Conservation (phyloP, 1,140 invertebrate genomes). For the Frieseomelitta varia region DNA sequence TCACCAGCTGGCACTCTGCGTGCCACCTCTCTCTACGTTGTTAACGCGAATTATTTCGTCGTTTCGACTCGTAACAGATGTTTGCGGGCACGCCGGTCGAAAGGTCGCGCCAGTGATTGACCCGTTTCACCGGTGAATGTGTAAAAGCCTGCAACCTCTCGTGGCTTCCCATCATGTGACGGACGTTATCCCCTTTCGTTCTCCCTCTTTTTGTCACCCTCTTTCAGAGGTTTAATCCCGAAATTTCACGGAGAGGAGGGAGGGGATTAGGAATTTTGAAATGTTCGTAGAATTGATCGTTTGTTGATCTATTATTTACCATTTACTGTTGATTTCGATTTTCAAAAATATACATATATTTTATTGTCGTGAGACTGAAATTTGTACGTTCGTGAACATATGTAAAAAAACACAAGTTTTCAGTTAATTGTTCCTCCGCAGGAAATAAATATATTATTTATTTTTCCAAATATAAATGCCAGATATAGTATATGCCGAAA, state of each 20-base stretch:
- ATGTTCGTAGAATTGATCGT: not conserved
- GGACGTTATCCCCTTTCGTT: not conserved
- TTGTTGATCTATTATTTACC: too few species aligned
- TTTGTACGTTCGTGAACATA: too few species aligned
- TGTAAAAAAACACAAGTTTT: too few species aligned
- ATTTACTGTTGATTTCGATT: too few species aligned
- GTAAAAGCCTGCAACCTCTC: not conserved
- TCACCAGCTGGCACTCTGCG: too few species aligned
- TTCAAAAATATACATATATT: too few species aligned
- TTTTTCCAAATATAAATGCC: too few species aligned
- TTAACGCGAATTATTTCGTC: not conserved
- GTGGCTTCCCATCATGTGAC: not conserved
- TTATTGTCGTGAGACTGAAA: too few species aligned
- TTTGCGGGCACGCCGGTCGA: not conserved
- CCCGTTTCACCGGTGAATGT: not conserved
- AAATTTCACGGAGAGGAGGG: not conserved
- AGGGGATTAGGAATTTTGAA: not conserved
- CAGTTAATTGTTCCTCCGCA: too few species aligned
- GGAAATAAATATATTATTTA: too few species aligned
- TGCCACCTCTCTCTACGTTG: too few species aligned
- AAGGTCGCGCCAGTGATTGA: constrained; percentile 3
- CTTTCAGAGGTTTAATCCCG: not conserved
- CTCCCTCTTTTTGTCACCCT: not conserved
- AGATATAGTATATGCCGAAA: too few species aligned
- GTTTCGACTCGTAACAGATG: not conserved